Percentiles rank a stretch among this genome's conserved stretches.
These are phyloP conservation scores for Drosophila virilis DNA, from an alignment of 1,140 invertebrate genomes.

Conservation along the genomic window DNA sequence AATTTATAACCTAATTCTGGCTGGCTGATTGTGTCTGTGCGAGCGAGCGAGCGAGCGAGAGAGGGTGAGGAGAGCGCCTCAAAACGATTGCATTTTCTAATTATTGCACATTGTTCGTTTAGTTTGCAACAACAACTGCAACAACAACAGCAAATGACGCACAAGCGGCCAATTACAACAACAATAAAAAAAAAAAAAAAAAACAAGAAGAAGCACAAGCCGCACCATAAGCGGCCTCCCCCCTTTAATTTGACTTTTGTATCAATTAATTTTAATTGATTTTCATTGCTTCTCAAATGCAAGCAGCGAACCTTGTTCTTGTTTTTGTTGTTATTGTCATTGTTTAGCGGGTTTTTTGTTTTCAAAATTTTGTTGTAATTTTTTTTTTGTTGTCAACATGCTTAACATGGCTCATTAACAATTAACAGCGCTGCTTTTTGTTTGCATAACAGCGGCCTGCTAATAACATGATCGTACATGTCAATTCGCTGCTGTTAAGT, in stretches of 20 bases:
- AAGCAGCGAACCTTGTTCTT: conserved; percentile 43
- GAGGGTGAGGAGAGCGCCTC: conserved; percentile 24
- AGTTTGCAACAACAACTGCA: conserved; percentile 51
- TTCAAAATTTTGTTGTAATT: neutral
- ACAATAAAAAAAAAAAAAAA: conserved; percentile 15
- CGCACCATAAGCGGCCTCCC: conserved; percentile 33
- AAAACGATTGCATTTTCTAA: conserved; percentile 75
- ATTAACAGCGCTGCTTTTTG: conserved; percentile 22
- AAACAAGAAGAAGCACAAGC: conserved; percentile 25
- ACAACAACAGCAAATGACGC: conserved; percentile 33
- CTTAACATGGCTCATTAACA: conserved; percentile 42
- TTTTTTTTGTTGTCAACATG: conserved; percentile 34
- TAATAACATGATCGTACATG: conserved; percentile 31
- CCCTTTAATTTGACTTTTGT: conserved; percentile 73
- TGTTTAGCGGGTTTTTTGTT: conserved; percentile 2
- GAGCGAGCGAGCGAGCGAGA: conserved; percentile 13
- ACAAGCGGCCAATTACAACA: conserved; percentile 43
- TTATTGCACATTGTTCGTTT: conserved; percentile 76
- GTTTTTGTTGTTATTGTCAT: conserved; percentile 16
- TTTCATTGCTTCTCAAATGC: conserved; percentile 76
- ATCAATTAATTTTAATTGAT: conserved; percentile 83
- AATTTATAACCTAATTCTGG: conserved; percentile 66
- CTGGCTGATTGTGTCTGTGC: conserved; percentile 22
- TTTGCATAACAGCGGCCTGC: conserved; percentile 30
- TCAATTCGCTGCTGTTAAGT: conserved; percentile 9